A percentile compares a stretch with the other conserved stretches of the same genome.
Evolutionary conservation across 2,797 vertebrate species (phyloP).

Genomic region (Xiphophorus birchmanni): DNA sequence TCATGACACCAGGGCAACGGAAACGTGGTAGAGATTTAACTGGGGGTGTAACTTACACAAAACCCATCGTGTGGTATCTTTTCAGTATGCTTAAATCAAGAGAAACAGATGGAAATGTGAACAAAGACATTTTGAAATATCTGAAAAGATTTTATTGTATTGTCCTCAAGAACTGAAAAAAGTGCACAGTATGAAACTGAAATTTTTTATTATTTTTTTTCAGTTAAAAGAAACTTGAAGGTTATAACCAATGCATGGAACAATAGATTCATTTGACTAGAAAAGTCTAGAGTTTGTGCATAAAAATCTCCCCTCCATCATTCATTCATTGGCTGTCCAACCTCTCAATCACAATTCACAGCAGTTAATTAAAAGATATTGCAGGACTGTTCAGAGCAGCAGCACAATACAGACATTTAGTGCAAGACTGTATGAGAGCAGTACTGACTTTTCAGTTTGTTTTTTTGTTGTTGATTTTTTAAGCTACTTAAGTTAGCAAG

Average conservation of each 20-base stretch:
- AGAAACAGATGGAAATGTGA: background rate
- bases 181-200: background rate
- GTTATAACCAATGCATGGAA: too few species aligned
- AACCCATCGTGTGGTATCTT: background rate
- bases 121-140: too few species aligned
- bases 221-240: background rate
- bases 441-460: too few species aligned
- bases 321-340: background rate
- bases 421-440: too few species aligned
- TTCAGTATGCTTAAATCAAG: background rate
- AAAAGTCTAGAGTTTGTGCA: background rate
- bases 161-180: background rate
- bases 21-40: slow-evolving; percentile 34
- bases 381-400: too few species aligned
- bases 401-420: too few species aligned
- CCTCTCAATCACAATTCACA: background rate
- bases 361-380: background rate
- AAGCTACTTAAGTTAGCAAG: too few species aligned
- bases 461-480: too few species aligned
- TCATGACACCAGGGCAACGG: slow-evolving; percentile 33
- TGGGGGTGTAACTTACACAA: background rate
- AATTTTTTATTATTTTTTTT: background rate
- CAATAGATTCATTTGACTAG: background rate
- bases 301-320: background rate
- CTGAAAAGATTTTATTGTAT: background rate